Evolutionary conservation across 2,113 vertebrate species (phyloP).

Genomic region (Antechinus stuartii): DNA sequence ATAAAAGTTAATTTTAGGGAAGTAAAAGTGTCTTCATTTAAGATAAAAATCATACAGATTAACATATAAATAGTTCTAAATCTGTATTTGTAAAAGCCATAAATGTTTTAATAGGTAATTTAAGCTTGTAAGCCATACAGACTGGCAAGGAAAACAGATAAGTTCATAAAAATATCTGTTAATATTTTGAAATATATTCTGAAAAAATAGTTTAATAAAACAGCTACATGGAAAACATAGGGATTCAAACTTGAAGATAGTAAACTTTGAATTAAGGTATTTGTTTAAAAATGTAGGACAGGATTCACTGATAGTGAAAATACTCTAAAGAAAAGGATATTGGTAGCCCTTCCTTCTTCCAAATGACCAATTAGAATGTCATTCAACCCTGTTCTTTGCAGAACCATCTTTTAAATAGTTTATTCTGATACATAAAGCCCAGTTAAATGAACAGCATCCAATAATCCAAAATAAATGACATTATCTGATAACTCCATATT

Average conservation of each 20-base stretch:
- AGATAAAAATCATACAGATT: conserved; percentile 77
- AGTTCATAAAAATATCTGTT: conserved; percentile 58
- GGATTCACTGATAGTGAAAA: neutral
- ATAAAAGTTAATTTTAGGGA: conserved; percentile 72
- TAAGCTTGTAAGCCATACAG: conserved; percentile 72
- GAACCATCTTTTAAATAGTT: conserved; percentile 1
- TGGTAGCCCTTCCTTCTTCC: neutral
- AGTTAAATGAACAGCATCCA: conserved; percentile 22
- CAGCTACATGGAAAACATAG: neutral
- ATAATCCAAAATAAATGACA: neutral
- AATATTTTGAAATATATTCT: conserved; percentile 3
- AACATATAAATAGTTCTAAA: conserved; percentile 72
- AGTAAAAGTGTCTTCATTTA: conserved; percentile 68
- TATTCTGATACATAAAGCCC: neutral
- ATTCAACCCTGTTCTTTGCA: neutral
- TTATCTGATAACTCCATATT: neutral
- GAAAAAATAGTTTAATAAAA: neutral
- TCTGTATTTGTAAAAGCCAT: conserved; percentile 75
- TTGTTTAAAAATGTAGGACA: neutral
- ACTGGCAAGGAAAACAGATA: conserved; percentile 61
- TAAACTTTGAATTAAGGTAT: neutral
- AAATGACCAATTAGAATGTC: neutral
- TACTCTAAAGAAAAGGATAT: neutral
- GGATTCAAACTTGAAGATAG: neutral
- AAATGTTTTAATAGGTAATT: conserved; percentile 71